A percentile compares a stretch with the other conserved stretches of the same genome.
Conservation (phyloP, 1,140 invertebrate species). For the Cryptotermes secundus region DNA sequence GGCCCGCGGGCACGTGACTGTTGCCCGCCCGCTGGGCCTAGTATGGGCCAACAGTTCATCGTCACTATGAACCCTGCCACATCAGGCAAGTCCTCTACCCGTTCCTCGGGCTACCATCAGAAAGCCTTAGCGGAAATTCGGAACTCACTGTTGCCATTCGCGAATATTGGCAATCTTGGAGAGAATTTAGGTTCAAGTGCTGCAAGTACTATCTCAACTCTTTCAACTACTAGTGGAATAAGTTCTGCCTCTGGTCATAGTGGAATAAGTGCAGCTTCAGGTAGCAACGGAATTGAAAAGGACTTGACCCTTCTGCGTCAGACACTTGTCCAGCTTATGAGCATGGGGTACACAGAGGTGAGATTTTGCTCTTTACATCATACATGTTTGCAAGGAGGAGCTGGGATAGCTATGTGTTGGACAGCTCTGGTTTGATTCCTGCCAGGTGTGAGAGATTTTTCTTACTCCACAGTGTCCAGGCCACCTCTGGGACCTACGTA, state of each 20-base stretch:
- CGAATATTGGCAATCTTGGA: conserved; percentile 62
- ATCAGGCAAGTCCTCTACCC: conserved; percentile 66
- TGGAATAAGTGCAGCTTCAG: conserved; percentile 55
- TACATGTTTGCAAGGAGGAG: too few relatives aligned
- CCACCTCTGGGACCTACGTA: too few relatives aligned
- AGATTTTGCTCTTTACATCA: conserved; percentile 36
- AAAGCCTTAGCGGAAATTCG: conserved; percentile 85
- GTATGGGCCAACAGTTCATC: conserved; percentile 61
- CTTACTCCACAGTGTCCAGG: too few relatives aligned
- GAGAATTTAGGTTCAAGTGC: conserved; percentile 68
- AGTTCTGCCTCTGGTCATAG: conserved; percentile 65
- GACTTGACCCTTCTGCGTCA: conserved; percentile 55
- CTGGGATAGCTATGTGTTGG: too few relatives aligned
- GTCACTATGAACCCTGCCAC: conserved; percentile 66
- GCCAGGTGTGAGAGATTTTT: too few relatives aligned
- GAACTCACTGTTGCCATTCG: conserved; percentile 80
- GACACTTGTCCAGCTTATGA: conserved; percentile 59
- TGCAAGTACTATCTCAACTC: conserved; percentile 69
- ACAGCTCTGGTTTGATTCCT: too few relatives aligned
- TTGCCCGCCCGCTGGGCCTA: conserved; percentile 52
- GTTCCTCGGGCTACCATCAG: conserved; percentile 80
- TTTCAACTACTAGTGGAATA: conserved; percentile 65
- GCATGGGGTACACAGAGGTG: conserved; percentile 69
- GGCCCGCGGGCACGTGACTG: conserved; percentile 35
- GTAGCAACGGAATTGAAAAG: conserved; percentile 49